Evolutionary conservation across 2,113 vertebrate species (phyloP), one percentile per base, ranked within the genome.

Genomic region (Oreochromis aureus): DNA sequence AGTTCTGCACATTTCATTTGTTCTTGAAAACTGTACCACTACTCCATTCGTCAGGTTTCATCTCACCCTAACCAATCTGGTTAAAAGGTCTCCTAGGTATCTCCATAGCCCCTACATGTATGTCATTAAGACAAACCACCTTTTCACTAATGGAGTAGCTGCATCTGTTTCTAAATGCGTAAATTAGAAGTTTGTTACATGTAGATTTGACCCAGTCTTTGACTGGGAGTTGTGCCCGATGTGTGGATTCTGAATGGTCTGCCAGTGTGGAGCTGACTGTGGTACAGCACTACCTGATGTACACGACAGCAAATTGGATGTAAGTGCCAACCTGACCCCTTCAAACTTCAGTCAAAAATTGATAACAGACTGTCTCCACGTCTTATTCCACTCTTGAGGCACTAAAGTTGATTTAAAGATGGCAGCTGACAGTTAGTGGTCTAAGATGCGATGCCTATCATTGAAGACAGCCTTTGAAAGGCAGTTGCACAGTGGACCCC

Each of bases 261-360:
- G 18, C 59, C 19, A n/a, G 32, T 36, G 32, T 36, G 10, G 59
- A n/a, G 59, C 10, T 63, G 59, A 63, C 10, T 12, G 59, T 1
- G 16, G 30, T 19, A 63, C 59, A 63, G 59, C 18, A 63, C 18
- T 6, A 36, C 59, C 10, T n/a, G 59, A 36, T 63, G 59, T 63
- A 36, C 32, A 63, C 0, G 10, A 2, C 59, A 63, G 10, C 59
- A 36, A 9, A 63, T 19, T 61, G 30, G 32, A 63, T 36, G 30
- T 34, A 1, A 63, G 30, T 63, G 59, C 59, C 16, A 11, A 63
- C 59, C 59, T 63, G 59, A 18, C 32, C 59, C 59, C 30, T 34
- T 1, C 30, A 63, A 63, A 34, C 10, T 1, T 36, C 59, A 36
- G 18, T 63, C 59, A 36, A 0, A 66, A 66, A 7, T 0, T 66